Conservation (phyloP, 2,113 vertebrate species). For the Pygathrix nemaeus region DNA sequence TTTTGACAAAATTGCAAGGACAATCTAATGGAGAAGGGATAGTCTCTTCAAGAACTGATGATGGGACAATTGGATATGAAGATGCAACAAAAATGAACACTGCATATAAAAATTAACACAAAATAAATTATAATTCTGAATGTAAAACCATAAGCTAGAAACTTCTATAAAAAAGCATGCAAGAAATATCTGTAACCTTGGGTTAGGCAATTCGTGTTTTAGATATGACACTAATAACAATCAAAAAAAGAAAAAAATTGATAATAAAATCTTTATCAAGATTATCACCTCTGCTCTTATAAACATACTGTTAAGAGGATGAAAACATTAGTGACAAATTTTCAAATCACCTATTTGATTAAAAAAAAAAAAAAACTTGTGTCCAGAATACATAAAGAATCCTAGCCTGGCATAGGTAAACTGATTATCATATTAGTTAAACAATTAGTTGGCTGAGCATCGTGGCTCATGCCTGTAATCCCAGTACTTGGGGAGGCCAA, state of each 20-base stretch:
- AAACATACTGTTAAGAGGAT: not conserved
- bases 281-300: not conserved
- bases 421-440: too few species aligned
- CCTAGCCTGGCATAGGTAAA: too few species aligned
- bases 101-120: not conserved
- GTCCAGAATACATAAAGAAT: not conserved
- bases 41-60: not conserved
- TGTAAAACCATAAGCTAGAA: not conserved
- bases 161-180: not conserved
- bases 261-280: not conserved
- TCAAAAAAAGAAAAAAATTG: not conserved
- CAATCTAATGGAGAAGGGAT: not conserved
- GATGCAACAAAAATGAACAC: not conserved
- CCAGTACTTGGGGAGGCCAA: too few species aligned
- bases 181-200: not conserved
- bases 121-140: not conserved
- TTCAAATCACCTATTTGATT: not conserved
- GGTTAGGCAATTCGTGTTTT: not conserved
- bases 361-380: not conserved
- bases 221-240: not conserved
- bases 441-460: too few species aligned
- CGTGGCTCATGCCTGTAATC: too few species aligned
- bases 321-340: not conserved
- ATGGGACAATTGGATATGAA: not conserved
- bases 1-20: not conserved